Conservation (phyloP, 2,797 vertebrate species). For the Amblyopsis hoosieri region DNA sequence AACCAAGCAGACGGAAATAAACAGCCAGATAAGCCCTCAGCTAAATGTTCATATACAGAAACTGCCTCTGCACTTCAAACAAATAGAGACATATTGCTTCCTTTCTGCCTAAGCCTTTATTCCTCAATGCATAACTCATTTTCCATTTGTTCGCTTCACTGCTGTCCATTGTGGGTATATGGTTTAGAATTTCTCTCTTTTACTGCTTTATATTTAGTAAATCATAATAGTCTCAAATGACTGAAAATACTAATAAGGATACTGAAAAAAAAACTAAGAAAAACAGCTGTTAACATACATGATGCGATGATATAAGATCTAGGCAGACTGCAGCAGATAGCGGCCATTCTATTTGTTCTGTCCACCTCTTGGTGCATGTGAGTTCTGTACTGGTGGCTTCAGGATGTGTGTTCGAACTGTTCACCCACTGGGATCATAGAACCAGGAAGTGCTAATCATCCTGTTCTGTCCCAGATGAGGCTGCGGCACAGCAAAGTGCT, state of each 20-base stretch:
- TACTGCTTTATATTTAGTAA: background rate
- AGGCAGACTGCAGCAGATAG: no score
- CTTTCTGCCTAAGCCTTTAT: conserved; percentile 11
- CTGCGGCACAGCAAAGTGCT: background rate
- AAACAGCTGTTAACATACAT: no score
- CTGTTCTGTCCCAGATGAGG: conserved; percentile 1
- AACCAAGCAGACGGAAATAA: background rate
- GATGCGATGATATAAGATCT: no score
- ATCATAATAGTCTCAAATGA: no score
- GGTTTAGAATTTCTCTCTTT: background rate
- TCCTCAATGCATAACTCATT: conserved; percentile 7
- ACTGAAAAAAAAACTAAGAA: no score
- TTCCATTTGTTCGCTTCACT: background rate
- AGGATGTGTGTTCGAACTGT: background rate
- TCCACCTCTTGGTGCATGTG: background rate
- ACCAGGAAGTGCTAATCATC: background rate
- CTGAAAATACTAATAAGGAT: no score
- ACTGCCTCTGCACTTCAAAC: conserved; percentile 4
- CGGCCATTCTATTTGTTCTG: no score
- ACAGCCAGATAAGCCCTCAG: background rate
- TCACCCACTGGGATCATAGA: background rate
- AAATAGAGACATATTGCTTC: conserved; percentile 30
- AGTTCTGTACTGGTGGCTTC: background rate
- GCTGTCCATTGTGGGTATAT: background rate
- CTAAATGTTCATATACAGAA: background rate